Evolutionary conservation across 2,113 vertebrate genomes (phyloP), one percentile per base, ranked within the genome.

Genomic region (Dryoscopus gambensis): DNA sequence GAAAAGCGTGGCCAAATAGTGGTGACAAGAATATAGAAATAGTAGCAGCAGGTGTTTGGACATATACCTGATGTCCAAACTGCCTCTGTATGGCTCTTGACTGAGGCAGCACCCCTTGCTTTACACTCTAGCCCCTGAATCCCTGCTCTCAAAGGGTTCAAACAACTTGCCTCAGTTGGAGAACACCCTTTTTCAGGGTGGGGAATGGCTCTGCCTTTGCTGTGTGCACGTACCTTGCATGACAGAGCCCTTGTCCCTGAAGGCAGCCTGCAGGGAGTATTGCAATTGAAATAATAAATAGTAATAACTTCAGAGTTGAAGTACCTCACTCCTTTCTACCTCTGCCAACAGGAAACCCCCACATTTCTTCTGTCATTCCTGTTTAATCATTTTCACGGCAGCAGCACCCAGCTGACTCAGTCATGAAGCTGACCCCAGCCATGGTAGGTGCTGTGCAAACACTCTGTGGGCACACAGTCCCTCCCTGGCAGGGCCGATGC

Each of bases 291-390:
- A 87, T 67, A 89, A 70, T 35, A 88, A 92, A 86, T 17, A 84
- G 42, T 5, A 74, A n/a, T 67, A 90, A 74, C 37, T 80, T 87
- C 39, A 28, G 89, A 95, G 73, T 9, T 19, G 63, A 95, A 60
- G 65, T 52, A 67, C 76, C 47, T 94, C 59, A 5, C 55, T 70
- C 50, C 73, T 94, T 95, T 96, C 69, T 95, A 87, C 80, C 89
- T 81, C 69, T 64, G 93, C 91, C 91, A 91, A 73, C 60, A 84
- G 94, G 81, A 96, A 95, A 81, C 73, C 80, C 64, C 83, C 69
- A 40, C 52, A 44, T 60, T 63, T 87, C 47, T 76, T 53, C 73
- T 60, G 86, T 81, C 80, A 64, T 87, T 90, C 15, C 53, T 21
- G 22, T 70, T 91, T 55, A 59, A 31, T 87, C 30, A 7, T 55